These are phyloP conservation scores for Chrosomus eos DNA, from an alignment of 2,797 vertebrate genomes.

Conservation along the genomic window DNA sequence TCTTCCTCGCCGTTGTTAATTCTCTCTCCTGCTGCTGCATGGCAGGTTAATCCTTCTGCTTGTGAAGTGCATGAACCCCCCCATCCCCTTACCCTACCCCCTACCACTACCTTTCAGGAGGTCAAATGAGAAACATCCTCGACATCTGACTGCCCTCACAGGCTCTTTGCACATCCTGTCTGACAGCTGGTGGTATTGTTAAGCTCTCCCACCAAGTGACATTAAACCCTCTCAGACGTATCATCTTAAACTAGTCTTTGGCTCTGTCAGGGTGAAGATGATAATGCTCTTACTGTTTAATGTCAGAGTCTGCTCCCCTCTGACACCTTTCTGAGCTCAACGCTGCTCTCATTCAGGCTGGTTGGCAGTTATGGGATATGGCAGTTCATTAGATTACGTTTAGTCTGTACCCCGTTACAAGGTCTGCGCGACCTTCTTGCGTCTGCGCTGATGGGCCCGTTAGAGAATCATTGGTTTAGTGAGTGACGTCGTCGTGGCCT, in stretches of 20 bases:
- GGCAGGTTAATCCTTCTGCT: constrained; percentile 63
- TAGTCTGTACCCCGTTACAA: constrained; percentile 40
- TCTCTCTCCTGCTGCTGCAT: constrained; percentile 28
- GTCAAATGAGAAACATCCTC: constrained; percentile 55
- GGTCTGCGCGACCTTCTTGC: constrained; percentile 60
- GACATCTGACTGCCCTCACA: constrained; percentile 50
- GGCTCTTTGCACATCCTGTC: constrained; percentile 51
- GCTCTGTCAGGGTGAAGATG: constrained; percentile 43
- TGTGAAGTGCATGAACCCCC: constrained; percentile 67
- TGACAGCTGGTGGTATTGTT: constrained; percentile 47
- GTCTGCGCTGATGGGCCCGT: constrained; percentile 48
- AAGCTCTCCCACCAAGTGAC: constrained; percentile 35
- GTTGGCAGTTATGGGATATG: constrained; percentile 44
- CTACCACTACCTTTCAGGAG: constrained; percentile 29
- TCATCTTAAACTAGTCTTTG: constrained; percentile 47
- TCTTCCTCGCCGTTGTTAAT: constrained; percentile 53
- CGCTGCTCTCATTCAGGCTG: constrained; percentile 9
- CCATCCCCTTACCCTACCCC: neutral
- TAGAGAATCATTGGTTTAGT: constrained; percentile 59
- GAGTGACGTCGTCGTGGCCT: constrained; percentile 70
- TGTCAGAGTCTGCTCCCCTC: constrained; percentile 47
- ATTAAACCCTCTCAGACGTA: constrained; percentile 42
- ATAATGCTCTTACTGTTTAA: constrained; percentile 53
- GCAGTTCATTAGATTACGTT: constrained; percentile 62
- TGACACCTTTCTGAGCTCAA: constrained; percentile 40